Percentiles rank a stretch among this genome's conserved stretches.
Conservation (phyloP, 2,888 invertebrate species). For the Nemotelus nigrinus region DNA sequence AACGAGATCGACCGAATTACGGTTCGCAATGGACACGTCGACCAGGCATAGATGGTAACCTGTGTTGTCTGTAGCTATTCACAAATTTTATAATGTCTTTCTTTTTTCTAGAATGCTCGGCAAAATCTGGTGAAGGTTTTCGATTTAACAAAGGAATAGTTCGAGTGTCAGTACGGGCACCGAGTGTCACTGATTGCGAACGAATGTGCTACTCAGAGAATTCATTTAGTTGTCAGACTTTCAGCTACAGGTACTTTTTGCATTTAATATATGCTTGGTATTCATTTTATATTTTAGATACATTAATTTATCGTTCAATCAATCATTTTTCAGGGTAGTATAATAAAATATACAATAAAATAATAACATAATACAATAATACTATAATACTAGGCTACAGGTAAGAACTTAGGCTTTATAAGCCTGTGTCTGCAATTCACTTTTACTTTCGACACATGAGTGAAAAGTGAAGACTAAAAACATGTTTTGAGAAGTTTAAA, state of each 20-base stretch:
- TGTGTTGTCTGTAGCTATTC: background rate
- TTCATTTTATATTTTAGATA: background rate
- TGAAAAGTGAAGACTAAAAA: no score
- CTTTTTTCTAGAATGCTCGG: conserved; percentile 73
- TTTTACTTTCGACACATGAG: no score
- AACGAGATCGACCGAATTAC: conserved; percentile 59
- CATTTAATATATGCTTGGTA: background rate
- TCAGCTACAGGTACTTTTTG: conserved; percentile 72
- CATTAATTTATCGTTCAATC: no score
- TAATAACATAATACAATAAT: no score
- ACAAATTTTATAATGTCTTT: conserved; percentile 27
- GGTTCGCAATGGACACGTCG: conserved; percentile 63
- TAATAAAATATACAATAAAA: no score
- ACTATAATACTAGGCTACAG: no score
- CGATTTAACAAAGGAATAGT: conserved; percentile 75
- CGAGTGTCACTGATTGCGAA: conserved; percentile 80
- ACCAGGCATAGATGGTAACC: conserved; percentile 64
- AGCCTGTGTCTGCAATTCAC: no score
- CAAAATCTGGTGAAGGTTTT: conserved; percentile 79
- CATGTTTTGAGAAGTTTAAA: no score
- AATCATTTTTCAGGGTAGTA: no score
- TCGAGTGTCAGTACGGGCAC: conserved; percentile 72
- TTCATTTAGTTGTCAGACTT: conserved; percentile 79
- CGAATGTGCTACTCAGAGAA: conserved; percentile 76
- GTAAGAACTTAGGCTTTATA: no score